Evolutionary conservation across 2,888 invertebrate genomes (phyloP).

Genomic region (Pachycephus smyrnensis): DNA sequence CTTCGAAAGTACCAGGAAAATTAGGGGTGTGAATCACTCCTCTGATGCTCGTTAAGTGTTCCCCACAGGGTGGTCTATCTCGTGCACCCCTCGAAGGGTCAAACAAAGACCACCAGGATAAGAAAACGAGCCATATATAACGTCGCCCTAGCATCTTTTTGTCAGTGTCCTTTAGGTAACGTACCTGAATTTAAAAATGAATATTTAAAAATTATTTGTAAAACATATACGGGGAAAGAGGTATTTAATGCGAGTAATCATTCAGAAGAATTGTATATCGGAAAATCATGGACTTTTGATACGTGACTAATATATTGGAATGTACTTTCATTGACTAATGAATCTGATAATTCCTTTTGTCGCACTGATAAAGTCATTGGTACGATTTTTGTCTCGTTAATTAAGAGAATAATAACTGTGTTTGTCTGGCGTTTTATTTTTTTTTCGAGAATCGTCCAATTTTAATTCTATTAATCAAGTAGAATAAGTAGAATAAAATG

Average conservation of each 20-base stretch:
- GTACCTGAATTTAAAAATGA: not conserved
- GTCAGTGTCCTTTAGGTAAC: not conserved
- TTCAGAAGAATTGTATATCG: not conserved
- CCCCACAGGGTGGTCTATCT: constrained; percentile 72
- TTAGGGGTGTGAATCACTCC: constrained; percentile 86
- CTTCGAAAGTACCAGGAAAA: constrained; percentile 84
- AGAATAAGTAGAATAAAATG: not conserved
- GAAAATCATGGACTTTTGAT: not conserved
- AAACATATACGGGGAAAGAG: not conserved
- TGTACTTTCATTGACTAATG: not conserved
- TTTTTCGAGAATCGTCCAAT: not conserved
- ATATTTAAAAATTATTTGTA: not conserved
- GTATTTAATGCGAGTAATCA: not conserved
- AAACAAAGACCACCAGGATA: not conserved
- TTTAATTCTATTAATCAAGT: not conserved
- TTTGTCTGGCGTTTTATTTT: not conserved
- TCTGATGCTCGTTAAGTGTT: constrained; percentile 73
- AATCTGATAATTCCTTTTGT: not conserved
- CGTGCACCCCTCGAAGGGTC: not conserved
- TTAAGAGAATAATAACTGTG: not conserved
- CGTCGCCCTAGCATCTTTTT: not conserved
- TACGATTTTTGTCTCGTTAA: not conserved
- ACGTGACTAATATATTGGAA: not conserved
- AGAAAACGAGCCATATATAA: not conserved
- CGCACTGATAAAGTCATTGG: not conserved